phyloP scores from a whole-genome alignment of 2,888 invertebrate species.

The Calameuta pallipes region DNA sequence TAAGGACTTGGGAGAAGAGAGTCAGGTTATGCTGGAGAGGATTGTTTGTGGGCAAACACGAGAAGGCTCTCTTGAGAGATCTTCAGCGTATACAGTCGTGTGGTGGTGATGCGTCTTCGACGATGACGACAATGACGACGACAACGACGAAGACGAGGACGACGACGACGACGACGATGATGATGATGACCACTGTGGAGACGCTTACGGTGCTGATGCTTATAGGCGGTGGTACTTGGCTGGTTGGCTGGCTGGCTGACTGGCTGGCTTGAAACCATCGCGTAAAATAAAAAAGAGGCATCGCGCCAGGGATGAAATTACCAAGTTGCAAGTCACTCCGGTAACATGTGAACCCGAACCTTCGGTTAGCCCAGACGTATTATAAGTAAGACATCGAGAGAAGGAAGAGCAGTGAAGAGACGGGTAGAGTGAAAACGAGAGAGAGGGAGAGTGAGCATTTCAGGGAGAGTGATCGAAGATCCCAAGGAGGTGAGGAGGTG shows the following conservation, averaged over 20 bases:
- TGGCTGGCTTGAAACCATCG: conserved; percentile 17
- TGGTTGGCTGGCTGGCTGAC: neutral
- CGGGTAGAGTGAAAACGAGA: conserved; percentile 30
- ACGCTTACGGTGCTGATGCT: conserved; percentile 21
- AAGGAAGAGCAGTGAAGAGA: conserved; percentile 12
- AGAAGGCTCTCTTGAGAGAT: conserved; percentile 33
- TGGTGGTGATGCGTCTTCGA: conserved; percentile 15
- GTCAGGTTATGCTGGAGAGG: conserved; percentile 43
- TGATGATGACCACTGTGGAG: conserved; percentile 4
- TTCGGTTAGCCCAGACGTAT: conserved; percentile 25
- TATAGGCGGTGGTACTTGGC: conserved; percentile 11
- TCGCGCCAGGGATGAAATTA: conserved; percentile 60
- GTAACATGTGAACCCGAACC: conserved; percentile 41
- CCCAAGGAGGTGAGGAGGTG: too few relatives aligned
- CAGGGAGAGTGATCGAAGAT: too few relatives aligned
- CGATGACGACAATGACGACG: conserved; percentile 2
- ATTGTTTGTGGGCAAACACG: conserved; percentile 57
- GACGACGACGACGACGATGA: conserved; percentile 21
- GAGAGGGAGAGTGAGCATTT: too few relatives aligned
- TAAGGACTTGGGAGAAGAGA: conserved; percentile 25
- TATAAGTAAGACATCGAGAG: conserved; percentile 47
- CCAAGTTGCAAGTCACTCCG: conserved; percentile 60
- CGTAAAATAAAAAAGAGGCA: conserved; percentile 45
- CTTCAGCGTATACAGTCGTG: conserved; percentile 23
- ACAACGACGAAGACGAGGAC: neutral